phyloP scores from a whole-genome alignment of 2,797 vertebrate species.

The Stomatorhinus walkeri region DNA sequence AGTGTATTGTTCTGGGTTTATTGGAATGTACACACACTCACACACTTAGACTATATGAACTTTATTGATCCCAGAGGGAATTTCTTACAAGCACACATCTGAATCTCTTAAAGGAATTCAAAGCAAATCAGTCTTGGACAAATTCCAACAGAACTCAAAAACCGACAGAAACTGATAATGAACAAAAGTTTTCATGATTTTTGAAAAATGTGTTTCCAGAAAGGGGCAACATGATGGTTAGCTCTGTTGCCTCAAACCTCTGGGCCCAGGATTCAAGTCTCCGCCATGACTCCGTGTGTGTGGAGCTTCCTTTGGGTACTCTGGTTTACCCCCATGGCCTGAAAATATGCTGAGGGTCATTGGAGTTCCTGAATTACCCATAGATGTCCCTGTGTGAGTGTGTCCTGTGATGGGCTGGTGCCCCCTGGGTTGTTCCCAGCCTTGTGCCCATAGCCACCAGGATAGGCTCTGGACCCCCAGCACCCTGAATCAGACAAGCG shows the following conservation, averaged over 20 bases:
- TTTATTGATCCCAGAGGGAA: background rate
- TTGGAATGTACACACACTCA: background rate
- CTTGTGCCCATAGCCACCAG: too few relatives aligned
- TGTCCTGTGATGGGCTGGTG: background rate
- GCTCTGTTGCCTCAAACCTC: background rate
- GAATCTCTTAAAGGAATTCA: background rate
- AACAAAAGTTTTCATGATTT: background rate
- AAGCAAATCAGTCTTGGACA: background rate
- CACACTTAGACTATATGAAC: background rate
- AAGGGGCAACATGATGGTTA: background rate
- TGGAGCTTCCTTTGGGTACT: background rate
- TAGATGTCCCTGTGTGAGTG: background rate
- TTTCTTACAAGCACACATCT: background rate
- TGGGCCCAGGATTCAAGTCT: background rate
- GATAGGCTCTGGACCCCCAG: too few relatives aligned
- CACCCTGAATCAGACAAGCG: background rate
- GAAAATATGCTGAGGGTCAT: background rate
- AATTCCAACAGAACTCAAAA: background rate
- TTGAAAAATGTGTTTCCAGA: background rate
- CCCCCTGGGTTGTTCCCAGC: too few relatives aligned
- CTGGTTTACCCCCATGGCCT: background rate
- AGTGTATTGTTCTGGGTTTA: background rate
- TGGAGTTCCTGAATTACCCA: background rate
- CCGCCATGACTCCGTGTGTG: background rate
- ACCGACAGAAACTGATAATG: background rate